Conservation (phyloP, 1,140 invertebrate genomes). For the Camponotus pennsylvanicus region DNA sequence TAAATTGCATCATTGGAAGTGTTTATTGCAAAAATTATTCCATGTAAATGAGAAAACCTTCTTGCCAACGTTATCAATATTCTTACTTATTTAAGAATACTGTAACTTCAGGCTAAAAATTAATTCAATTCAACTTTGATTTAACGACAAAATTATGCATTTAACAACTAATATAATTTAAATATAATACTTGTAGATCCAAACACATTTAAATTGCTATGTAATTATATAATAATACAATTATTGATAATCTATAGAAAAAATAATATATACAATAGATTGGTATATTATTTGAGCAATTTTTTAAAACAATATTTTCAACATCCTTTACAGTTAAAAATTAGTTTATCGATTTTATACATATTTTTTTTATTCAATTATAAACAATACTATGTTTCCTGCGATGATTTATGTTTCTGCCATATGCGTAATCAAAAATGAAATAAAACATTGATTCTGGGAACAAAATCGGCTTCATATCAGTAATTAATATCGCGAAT, state of each 20-base stretch:
- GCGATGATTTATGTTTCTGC: background rate
- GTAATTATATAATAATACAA: background rate
- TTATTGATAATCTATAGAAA: background rate
- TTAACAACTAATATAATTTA: background rate
- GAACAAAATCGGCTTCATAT: background rate
- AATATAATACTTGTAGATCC: background rate
- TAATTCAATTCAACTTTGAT: slow-evolving; percentile 7
- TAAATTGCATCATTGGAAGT: background rate
- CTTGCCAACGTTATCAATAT: background rate
- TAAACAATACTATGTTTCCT: background rate
- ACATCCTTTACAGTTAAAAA: background rate
- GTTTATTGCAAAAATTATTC: slow-evolving; percentile 7
- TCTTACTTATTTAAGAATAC: slow-evolving; percentile 8
- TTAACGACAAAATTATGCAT: background rate
- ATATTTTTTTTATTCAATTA: background rate
- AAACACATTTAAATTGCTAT: background rate
- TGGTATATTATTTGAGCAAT: background rate
- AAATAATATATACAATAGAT: background rate
- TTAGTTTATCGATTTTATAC: background rate
- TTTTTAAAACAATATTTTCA: slow-evolving; percentile 1
- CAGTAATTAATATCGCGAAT: background rate
- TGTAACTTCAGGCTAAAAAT: background rate
- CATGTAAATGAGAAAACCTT: background rate
- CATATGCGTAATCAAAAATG: background rate
- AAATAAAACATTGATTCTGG: too few relatives aligned